A percentile compares a stretch with the other conserved stretches of the same genome.
Conservation (phyloP, 2,113 vertebrate genomes). For the Zapornia atra region DNA sequence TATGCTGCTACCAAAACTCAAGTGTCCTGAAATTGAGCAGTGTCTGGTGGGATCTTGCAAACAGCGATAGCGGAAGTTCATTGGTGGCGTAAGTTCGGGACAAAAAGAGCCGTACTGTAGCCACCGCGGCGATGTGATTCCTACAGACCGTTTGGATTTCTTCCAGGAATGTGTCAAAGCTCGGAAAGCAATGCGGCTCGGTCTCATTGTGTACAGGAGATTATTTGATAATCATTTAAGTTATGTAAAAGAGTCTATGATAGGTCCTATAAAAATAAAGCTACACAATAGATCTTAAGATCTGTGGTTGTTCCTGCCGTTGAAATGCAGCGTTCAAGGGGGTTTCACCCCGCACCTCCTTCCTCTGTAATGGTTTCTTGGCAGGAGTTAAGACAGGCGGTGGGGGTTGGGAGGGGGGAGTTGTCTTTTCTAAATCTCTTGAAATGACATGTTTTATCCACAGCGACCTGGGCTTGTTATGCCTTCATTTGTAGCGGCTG, state of each 20-base stretch:
- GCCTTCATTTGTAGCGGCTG: conserved; percentile 8
- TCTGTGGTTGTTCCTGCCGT: background rate
- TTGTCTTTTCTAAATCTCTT: conserved; percentile 19
- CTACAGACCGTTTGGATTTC: conserved; percentile 24
- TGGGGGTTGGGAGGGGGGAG: no score
- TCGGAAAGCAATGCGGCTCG: background rate
- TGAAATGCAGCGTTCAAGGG: background rate
- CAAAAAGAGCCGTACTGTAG: background rate
- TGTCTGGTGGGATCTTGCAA: background rate
- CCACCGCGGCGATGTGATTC: background rate
- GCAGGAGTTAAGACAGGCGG: conserved; percentile 20
- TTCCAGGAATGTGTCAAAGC: conserved; percentile 49
- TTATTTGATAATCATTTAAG: conserved; percentile 69
- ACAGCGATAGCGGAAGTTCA: background rate
- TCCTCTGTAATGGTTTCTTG: conserved; percentile 39
- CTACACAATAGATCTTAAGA: background rate
- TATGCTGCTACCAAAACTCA: conserved; percentile 8
- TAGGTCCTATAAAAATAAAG: conserved; percentile 62
- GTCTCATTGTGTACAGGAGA: conserved; percentile 59
- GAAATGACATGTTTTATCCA: background rate
- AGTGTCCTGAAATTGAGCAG: background rate
- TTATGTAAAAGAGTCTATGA: conserved; percentile 68
- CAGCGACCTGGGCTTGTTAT: background rate
- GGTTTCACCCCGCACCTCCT: background rate
- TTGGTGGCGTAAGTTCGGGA: background rate